Conservation (phyloP, 92 coral and sea anemone genomes). For the Ricordea florida region DNA sequence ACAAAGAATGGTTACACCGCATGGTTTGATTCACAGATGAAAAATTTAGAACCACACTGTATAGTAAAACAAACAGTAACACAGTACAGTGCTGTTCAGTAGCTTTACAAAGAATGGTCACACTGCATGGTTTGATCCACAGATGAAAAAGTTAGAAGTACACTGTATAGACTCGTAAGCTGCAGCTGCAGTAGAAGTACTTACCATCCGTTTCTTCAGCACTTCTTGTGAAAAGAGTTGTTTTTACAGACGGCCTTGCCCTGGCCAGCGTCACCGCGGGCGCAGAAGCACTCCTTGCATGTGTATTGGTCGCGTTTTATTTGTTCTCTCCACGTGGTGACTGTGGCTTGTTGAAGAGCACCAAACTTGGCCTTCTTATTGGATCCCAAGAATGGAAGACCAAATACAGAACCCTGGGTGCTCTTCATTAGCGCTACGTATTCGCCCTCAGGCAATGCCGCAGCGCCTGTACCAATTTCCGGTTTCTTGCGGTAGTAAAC, state of each 20-base stretch:
- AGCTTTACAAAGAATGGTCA: too few species aligned
- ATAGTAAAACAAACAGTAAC: too few species aligned
- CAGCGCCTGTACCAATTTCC: slow-evolving; percentile 39
- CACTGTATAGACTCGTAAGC: not conserved
- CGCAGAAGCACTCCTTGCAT: slow-evolving; percentile 93
- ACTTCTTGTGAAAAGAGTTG: slow-evolving; percentile 78
- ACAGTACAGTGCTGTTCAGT: too few species aligned
- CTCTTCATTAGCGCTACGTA: slow-evolving; percentile 69
- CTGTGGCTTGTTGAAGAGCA: slow-evolving; percentile 53
- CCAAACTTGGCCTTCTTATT: slow-evolving; percentile 13
- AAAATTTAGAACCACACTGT: too few species aligned
- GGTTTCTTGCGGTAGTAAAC: slow-evolving; percentile 67
- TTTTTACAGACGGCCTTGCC: slow-evolving; percentile 89
- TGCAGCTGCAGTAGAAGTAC: not conserved
- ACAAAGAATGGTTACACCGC: too few species aligned
- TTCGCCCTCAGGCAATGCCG: slow-evolving; percentile 74
- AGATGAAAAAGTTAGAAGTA: too few species aligned
- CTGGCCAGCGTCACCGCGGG: slow-evolving; percentile 76
- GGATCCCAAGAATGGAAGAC: slow-evolving; percentile 74
- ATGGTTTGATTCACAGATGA: too few species aligned
- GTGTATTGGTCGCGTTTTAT: slow-evolving; percentile 84
- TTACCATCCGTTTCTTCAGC: slow-evolving; percentile 81
- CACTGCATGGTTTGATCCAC: too few species aligned
- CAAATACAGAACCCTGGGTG: slow-evolving; percentile 84
- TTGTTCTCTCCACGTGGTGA: slow-evolving; percentile 83